phyloP scores from a whole-genome alignment of 1,140 invertebrate genomes.

The Doryteuthis pealeii region DNA sequence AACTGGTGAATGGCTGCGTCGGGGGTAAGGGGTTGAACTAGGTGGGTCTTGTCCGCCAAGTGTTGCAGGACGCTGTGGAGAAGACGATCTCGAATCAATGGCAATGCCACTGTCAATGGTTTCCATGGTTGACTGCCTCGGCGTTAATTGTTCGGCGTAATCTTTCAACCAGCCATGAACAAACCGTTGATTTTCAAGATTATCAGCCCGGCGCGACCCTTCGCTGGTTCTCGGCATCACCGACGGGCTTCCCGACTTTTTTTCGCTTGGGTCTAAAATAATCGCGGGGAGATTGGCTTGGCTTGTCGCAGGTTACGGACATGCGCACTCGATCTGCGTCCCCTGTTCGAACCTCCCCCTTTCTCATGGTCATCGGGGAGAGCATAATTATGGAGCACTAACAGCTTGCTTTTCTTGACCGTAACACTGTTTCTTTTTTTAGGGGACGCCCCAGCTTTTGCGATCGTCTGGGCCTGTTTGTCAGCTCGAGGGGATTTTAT shows the following conservation, averaged over 20 bases:
- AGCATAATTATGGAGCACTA: background rate
- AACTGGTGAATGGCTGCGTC: no score
- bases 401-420: background rate
- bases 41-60: no score
- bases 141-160: background rate
- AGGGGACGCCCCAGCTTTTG: no score
- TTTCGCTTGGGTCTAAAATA: conserved; percentile 18
- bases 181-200: conserved; percentile 3
- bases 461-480: no score
- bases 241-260: conserved; percentile 8
- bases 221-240: conserved; percentile 12
- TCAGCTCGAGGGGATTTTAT: background rate
- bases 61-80: background rate
- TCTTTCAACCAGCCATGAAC: conserved; percentile 18
- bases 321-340: no score
- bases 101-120: conserved; percentile 44
- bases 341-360: background rate
- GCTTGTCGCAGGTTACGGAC: background rate
- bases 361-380: background rate
- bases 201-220: background rate
- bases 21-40: no score
- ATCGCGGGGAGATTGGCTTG: background rate
- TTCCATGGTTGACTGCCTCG: conserved; percentile 38
- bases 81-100: conserved; percentile 21
- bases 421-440: background rate